Conservation (phyloP, 2,113 vertebrate species). For the Ctenodactylus gundi region DNA sequence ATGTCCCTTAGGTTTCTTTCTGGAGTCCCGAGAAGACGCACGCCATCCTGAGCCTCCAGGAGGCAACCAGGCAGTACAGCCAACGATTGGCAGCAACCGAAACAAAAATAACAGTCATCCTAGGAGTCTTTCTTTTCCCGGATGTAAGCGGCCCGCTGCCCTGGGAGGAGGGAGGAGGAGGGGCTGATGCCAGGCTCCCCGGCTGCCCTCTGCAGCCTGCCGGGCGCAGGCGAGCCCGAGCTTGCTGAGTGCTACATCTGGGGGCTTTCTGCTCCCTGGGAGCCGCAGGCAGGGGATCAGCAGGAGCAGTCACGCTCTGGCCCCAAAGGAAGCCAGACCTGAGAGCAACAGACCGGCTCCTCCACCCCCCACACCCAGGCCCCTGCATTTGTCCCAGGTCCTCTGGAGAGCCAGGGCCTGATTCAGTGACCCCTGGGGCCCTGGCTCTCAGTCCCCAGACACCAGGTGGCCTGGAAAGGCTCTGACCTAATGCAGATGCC, state of each 20-base stretch:
- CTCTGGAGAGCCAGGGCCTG: not conserved
- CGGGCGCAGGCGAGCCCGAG: not conserved
- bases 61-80: not conserved
- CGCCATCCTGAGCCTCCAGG: not conserved
- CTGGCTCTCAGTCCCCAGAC: not conserved
- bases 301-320: not conserved
- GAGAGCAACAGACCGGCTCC: not conserved
- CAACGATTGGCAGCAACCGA: not conserved
- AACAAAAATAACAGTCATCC: not conserved
- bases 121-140: not conserved
- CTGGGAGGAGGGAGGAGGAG: not conserved
- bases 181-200: not conserved
- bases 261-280: fast-evolving
- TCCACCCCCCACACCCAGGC: not conserved
- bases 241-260: not conserved
- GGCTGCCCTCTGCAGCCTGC: too few relatives aligned
- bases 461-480: not conserved
- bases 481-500: not conserved
- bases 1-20: not conserved
- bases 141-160: not conserved
- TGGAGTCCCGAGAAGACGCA: not conserved
- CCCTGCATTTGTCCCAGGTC: not conserved
- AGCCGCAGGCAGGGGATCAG: not conserved
- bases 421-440: not conserved
- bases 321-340: not conserved